Evolutionary conservation across 2,888 invertebrate species (phyloP), one percentile per base, ranked within the genome.

Genomic region (Liodrosophila aerea): DNA sequence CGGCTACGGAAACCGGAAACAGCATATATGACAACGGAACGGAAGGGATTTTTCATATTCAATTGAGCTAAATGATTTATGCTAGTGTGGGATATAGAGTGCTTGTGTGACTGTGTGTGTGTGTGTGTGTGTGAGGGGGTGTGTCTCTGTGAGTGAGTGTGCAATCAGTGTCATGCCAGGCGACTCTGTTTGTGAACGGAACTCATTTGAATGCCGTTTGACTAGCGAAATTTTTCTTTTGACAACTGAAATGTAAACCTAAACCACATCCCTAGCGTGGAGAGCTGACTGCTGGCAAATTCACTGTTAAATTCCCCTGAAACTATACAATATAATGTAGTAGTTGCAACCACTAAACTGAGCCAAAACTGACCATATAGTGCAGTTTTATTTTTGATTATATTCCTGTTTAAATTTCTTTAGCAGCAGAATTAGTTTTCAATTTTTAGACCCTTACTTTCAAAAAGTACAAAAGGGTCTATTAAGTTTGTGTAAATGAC

Each of bases 1-100:
- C 50, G 68, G 59, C 76, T 63, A 54, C 87, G 88, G 87, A 86
- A 82, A 62, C 80, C 84, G 87, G 87, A 88, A 88, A 88, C 87
- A 86, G 88, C 85, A 85, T 84, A 88, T 87, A 82, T 88, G 87
- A 84, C 88, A 87, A 77, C 74, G 44, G 71, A 87, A 76, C 88
- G 88, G 87, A 87, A 86, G 70, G 87, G 82, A 87, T 80, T 86
- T 86, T 75, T 84, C 82, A 86, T 86, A 85, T 84, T 86, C 82
- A 84, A 86, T 86, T 86, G 86, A 63, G 66, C 72, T 86, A 82
- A 82, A 86, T 82, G 82, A 82, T 86, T 86, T 86, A 81, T 75
- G 60, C 47, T 31, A 49, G 47, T 45, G 30, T 51, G 36, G 22
- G 22, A 22, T 22, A 22, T 22, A 44, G 46, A 29, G 15, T 50